Evolutionary conservation across 2,888 invertebrate species (phyloP), one percentile per base, ranked within the genome.

Genomic region (Nomada ferruginata): DNA sequence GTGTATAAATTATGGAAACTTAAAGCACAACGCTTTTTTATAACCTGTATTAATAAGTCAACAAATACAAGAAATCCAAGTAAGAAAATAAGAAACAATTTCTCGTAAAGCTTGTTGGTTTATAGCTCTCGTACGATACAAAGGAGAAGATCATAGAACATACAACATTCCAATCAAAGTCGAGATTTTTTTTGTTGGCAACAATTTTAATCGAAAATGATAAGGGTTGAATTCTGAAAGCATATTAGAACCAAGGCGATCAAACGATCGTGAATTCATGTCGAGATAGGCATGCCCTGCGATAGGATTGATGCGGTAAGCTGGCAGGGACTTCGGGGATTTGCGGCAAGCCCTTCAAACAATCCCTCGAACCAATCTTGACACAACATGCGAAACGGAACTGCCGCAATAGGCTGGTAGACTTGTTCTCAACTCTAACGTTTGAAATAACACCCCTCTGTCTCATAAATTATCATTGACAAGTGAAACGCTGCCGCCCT

Each of bases 241-340:
- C 66, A 23, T 23, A 44, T 63, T 44, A 60, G 59, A 55, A 63
- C 80, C 70, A 55, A 79, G 61, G 77, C 85, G 89, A 91, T 91
- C 89, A 85, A 86, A 84, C 86, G 87, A 90, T 90, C 85, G 82
- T 29, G 89, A 81, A 84, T 88, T 87, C 89, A 85, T 81, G 86
- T 85, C 68, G 78, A 87, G 92, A 90, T 88, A 85, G 90, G 89
- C 89, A 82, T 86, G 87, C 86, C 85, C 84, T 75, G 83, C 90
- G 90, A 92, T 90, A 89, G 92, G 91, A 92, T 92, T 92, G 91
- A 90, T 92, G 88, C 89, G 86, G 89, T 88, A 86, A 85, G 87
- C 85, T 86, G 88, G 82, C 85, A 79, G 79, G 85, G 85, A 84
- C 85, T 86, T 76, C 77, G 69, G 87, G 87, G 88, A 91, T 87